Percentiles rank a stretch among this genome's conserved stretches.
Evolutionary conservation across 2,797 vertebrate genomes (phyloP).

Genomic region (Galaxias olidus): DNA sequence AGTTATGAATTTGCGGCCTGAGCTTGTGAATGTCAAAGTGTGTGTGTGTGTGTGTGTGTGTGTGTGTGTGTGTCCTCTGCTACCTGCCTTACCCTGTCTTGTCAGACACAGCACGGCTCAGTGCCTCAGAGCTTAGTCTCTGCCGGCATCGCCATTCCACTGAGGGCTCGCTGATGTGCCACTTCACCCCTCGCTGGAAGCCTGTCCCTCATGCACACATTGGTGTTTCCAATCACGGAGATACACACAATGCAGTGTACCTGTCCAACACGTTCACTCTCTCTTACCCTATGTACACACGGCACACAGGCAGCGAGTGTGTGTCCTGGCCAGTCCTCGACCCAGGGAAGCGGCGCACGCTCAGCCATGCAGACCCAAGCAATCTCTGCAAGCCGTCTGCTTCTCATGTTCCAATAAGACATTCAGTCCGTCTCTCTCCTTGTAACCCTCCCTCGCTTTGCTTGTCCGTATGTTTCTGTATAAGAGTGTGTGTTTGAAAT

Average conservation of each 20-base stretch:
- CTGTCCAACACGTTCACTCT: not conserved
- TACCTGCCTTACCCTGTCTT: conserved; percentile 33
- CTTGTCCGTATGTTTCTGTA: not conserved
- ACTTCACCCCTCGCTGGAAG: conserved; percentile 53
- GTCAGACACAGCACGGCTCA: conserved; percentile 51
- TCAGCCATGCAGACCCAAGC: conserved; percentile 63
- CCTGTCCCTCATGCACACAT: conserved; percentile 8
- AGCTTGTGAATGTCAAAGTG: conserved; percentile 5
- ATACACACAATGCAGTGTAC: not conserved
- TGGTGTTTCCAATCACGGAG: not conserved
- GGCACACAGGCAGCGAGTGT: not conserved
- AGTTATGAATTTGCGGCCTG: not conserved
- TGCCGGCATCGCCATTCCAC: conserved; percentile 43
- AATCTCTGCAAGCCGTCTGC: conserved; percentile 54
- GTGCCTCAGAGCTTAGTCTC: conserved; percentile 42
- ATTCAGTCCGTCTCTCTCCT: conserved; percentile 21
- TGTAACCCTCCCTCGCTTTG: not conserved
- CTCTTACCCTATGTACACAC: not conserved
- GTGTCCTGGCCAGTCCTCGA: not conserved
- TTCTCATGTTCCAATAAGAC: conserved; percentile 57
- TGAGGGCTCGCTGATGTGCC: conserved; percentile 49
- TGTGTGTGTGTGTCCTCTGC: not conserved
- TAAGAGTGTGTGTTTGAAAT: no score
- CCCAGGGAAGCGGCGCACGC: conserved; percentile 30
- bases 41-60: not conserved